Evolutionary conservation across 2,797 vertebrate genomes (phyloP).

Genomic region (Stomatorhinus walkeri): DNA sequence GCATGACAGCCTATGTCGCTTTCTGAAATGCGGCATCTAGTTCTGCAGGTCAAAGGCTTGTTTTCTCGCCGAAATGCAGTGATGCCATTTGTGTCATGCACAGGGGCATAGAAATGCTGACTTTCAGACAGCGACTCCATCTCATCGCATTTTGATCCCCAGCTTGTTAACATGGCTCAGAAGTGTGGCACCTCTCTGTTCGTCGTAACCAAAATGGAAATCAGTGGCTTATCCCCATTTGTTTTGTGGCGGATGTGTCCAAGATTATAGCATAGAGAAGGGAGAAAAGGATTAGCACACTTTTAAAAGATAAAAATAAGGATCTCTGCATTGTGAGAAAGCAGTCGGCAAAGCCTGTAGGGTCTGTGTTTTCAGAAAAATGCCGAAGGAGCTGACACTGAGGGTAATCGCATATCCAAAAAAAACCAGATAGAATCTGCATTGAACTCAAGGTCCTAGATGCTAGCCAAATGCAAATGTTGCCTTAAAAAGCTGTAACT

Average conservation of each 20-base stretch:
- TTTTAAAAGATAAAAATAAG: conserved; percentile 10
- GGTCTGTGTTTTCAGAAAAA: background rate
- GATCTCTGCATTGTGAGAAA: background rate
- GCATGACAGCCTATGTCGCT: background rate
- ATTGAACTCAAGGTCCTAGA: background rate
- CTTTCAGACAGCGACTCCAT: background rate
- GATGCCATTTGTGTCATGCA: background rate
- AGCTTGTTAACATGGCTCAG: background rate
- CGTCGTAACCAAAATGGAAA: background rate
- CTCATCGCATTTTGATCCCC: background rate
- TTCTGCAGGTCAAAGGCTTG: background rate
- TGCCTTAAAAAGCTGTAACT: background rate
- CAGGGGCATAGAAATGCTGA: background rate
- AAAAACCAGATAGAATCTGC: background rate
- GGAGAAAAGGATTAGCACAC: background rate
- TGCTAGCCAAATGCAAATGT: background rate
- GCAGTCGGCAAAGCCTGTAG: background rate
- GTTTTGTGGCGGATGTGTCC: background rate
- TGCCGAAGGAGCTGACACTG: background rate
- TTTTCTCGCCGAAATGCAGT: background rate
- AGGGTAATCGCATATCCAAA: conserved; percentile 10
- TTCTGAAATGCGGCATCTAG: background rate
- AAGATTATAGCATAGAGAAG: background rate
- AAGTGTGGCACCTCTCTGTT: background rate
- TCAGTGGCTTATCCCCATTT: background rate